Evolutionary conservation across 2,113 vertebrate genomes (phyloP).

Genomic region (Pachypanchax playfairii): DNA sequence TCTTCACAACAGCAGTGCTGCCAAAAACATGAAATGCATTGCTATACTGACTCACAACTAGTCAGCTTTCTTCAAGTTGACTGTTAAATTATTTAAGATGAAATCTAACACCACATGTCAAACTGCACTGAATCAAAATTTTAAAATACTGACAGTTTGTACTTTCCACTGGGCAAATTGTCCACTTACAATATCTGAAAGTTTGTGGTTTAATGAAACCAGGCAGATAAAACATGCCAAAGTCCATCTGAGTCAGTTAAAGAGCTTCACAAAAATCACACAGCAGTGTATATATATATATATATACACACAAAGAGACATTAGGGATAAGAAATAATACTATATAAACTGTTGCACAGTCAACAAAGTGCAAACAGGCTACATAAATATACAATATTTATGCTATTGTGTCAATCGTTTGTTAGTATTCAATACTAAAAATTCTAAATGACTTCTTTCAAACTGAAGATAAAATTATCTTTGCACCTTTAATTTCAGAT

Average conservation of each 20-base stretch:
- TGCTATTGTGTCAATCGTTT: too few species aligned
- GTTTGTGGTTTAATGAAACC: background rate
- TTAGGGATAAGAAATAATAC: too few species aligned
- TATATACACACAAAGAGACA: too few species aligned
- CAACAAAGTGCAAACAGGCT: too few species aligned
- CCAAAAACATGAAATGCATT: slow-evolving; percentile 31
- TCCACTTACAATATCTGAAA: background rate
- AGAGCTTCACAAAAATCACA: background rate
- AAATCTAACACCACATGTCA: slow-evolving; percentile 1
- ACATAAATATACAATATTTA: too few species aligned
- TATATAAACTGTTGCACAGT: too few species aligned
- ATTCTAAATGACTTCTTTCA: too few species aligned
- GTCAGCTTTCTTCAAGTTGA: background rate
- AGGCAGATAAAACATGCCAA: background rate
- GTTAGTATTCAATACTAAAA: too few species aligned
- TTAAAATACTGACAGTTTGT: slow-evolving; percentile 1
- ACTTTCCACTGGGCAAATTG: background rate
- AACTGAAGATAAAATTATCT: too few species aligned
- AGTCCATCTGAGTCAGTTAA: background rate
- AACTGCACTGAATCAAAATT: slow-evolving; percentile 1
- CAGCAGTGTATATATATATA: background rate
- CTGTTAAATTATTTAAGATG: slow-evolving; percentile 11
- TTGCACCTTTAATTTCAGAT: too few species aligned
- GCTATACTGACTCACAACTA: slow-evolving; percentile 7
- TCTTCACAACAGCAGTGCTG: slow-evolving; percentile 25